A percentile compares a stretch with the other conserved stretches of the same genome.
Evolutionary conservation across 2,113 vertebrate species (phyloP).

Genomic region (Callorhinus ursinus): DNA sequence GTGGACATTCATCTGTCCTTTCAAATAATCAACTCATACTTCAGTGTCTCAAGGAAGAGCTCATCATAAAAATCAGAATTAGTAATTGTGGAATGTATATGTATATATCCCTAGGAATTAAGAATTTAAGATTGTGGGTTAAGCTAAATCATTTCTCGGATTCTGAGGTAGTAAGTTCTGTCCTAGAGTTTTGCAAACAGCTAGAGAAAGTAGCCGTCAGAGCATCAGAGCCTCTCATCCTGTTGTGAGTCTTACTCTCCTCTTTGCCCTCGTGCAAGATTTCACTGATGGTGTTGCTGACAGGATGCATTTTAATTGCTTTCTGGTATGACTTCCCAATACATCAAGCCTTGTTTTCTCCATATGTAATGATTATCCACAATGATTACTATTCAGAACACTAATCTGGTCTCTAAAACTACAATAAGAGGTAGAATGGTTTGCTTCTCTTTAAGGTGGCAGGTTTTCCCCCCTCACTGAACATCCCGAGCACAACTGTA

Average conservation of each 20-base stretch:
- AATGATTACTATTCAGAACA: background rate
- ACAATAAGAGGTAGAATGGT: background rate
- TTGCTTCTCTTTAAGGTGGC: background rate
- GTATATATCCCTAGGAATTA: background rate
- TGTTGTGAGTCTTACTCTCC: background rate
- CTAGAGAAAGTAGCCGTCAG: background rate
- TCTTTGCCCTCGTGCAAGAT: background rate
- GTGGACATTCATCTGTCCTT: background rate
- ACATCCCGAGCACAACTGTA: rapidly evolving
- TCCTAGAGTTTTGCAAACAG: background rate
- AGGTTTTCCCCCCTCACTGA: background rate
- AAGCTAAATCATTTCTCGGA: background rate
- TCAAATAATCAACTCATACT: background rate
- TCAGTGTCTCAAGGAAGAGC: background rate
- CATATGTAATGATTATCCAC: background rate
- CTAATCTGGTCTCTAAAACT: background rate
- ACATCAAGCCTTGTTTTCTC: background rate
- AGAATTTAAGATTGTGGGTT: background rate
- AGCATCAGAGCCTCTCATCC: background rate
- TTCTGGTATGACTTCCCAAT: background rate
- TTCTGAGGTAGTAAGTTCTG: background rate
- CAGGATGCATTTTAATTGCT: conserved; percentile 39
- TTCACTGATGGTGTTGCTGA: background rate
- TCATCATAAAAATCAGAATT: background rate
- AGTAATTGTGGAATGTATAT: background rate